A percentile compares a stretch with the other conserved stretches of the same genome.
Evolutionary conservation across 2,113 vertebrate species (phyloP).

Genomic region (Protomyctophum bolini): DNA sequence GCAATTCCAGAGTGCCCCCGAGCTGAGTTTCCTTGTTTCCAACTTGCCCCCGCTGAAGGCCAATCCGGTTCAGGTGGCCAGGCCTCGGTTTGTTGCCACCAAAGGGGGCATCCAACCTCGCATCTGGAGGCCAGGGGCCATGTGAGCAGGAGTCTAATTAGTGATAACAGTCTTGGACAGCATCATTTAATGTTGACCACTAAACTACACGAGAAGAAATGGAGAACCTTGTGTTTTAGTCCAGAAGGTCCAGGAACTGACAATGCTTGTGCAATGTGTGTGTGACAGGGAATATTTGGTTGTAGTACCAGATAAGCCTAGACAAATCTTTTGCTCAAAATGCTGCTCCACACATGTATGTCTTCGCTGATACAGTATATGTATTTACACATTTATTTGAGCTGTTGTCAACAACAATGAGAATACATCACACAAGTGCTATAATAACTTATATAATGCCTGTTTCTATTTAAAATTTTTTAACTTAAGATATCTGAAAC

Average conservation of each 20-base stretch:
- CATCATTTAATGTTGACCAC: background rate
- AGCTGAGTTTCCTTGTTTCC: slow-evolving; percentile 70
- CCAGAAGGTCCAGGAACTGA: no score
- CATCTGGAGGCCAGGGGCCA: slow-evolving; percentile 91
- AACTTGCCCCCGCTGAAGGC: slow-evolving; percentile 62
- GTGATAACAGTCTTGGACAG: slow-evolving; percentile 13
- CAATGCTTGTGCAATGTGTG: background rate
- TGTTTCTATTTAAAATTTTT: slow-evolving; percentile 62
- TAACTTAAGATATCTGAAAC: slow-evolving; percentile 63
- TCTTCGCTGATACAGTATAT: slow-evolving; percentile 25
- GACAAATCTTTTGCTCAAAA: slow-evolving; percentile 24
- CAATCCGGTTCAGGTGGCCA: slow-evolving; percentile 85
- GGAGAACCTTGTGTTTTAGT: no score
- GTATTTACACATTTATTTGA: slow-evolving; percentile 23
- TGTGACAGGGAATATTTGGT: background rate
- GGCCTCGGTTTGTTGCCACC: slow-evolving; percentile 90
- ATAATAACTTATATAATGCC: slow-evolving; percentile 38
- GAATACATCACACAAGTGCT: slow-evolving; percentile 9
- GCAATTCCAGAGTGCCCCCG: slow-evolving; percentile 82
- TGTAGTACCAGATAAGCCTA: background rate
- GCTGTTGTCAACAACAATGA: slow-evolving; percentile 13
- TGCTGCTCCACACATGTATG: slow-evolving; percentile 30
- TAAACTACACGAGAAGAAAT: background rate
- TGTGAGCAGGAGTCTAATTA: slow-evolving; percentile 70
- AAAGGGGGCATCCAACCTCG: slow-evolving; percentile 87